These are phyloP conservation scores for Microcebus ravelobensis DNA, from an alignment of 2,113 vertebrate species.

Conservation along the genomic window DNA sequence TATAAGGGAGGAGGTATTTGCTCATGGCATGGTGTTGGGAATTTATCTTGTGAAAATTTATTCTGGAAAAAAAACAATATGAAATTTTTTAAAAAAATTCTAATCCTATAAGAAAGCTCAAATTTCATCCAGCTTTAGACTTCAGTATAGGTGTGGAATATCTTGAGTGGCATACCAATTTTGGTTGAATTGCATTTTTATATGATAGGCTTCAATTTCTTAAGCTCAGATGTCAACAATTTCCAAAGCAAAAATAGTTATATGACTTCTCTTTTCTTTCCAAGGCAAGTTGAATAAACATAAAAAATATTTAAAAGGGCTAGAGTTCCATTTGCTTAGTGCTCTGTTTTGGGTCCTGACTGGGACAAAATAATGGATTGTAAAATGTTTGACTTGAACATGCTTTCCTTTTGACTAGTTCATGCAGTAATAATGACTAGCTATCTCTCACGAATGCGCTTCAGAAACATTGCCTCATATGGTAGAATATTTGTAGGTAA, in stretches of 20 bases:
- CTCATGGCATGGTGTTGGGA: background rate
- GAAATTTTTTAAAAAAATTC: background rate
- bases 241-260: background rate
- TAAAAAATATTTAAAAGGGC: background rate
- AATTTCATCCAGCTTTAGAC: background rate
- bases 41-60: background rate
- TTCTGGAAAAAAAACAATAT: conserved; percentile 2
- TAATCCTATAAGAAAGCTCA: background rate
- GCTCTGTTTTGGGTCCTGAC: background rate
- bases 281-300: background rate
- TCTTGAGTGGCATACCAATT: background rate
- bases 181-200: background rate
- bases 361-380: background rate
- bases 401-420: background rate
- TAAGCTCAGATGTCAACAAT: background rate
- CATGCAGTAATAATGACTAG: background rate
- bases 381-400: background rate
- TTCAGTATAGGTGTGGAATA: background rate
- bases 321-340: background rate
- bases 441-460: background rate
- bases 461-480: background rate
- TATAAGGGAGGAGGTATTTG: background rate
- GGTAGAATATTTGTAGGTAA: background rate
- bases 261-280: background rate
- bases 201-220: background rate